Conservation (phyloP, 1,140 invertebrate species). For the Diachasma alloeum region DNA sequence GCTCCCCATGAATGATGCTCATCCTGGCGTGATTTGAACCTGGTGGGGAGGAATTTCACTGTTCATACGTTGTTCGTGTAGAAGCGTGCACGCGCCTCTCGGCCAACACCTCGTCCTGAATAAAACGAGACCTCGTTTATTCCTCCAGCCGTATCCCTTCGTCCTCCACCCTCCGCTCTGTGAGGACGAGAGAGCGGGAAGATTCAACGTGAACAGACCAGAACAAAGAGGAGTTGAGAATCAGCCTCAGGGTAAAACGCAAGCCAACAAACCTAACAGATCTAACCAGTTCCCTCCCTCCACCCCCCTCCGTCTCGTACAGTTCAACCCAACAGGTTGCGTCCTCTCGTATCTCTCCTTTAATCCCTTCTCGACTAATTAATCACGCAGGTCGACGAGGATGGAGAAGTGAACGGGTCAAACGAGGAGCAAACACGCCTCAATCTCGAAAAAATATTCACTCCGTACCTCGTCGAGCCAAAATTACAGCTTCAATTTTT, state of each 20-base stretch:
- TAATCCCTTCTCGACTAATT: conserved; percentile 1
- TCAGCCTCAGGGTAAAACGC: not conserved
- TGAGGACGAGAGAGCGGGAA: not conserved
- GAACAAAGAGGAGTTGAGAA: not conserved
- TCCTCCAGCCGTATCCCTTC: not conserved
- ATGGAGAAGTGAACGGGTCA: too few species aligned
- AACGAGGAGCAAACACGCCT: not conserved
- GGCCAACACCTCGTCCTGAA: conserved; percentile 4
- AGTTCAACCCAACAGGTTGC: not conserved
- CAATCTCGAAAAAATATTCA: not conserved
- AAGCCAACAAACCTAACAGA: conserved; percentile 4
- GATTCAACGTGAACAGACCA: not conserved
- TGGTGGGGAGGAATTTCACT: not conserved
- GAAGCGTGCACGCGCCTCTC: not conserved
- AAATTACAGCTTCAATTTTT: not conserved
- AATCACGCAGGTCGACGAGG: conserved; percentile 7
- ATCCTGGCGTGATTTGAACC: not conserved
- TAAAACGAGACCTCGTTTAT: conserved; percentile 3
- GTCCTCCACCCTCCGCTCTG: not conserved
- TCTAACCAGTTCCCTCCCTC: not conserved
- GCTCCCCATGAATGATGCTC: not conserved
- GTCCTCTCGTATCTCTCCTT: not conserved
- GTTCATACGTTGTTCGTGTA: not conserved
- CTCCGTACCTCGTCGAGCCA: not conserved
- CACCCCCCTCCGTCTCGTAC: not conserved